These are phyloP conservation scores for Drosophila helvetica DNA, from an alignment of 2,888 invertebrate genomes.

Conservation along the genomic window DNA sequence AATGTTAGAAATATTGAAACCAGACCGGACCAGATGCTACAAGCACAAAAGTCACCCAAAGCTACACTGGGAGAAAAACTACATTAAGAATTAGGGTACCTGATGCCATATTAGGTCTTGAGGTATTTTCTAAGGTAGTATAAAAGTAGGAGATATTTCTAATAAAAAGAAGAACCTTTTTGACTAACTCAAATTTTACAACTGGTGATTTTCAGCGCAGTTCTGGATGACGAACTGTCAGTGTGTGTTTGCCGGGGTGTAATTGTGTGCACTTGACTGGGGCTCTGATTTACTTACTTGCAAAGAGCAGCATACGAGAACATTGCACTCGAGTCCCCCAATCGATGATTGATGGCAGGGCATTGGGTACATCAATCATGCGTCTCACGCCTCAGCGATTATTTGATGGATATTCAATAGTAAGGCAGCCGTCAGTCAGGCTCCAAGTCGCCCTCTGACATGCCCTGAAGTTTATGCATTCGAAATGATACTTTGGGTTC, in stretches of 20 bases:
- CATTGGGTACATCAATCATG: slow-evolving; percentile 53
- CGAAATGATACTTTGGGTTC: slow-evolving; percentile 1
- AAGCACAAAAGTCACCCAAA: neutral
- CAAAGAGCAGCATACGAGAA: slow-evolving; percentile 2
- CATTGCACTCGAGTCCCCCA: slow-evolving; percentile 33
- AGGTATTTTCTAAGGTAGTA: neutral
- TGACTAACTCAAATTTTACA: neutral
- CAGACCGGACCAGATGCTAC: neutral
- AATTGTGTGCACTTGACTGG: slow-evolving; percentile 17
- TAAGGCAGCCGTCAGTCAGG: neutral
- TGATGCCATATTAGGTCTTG: too few relatives aligned
- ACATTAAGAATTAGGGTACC: neutral
- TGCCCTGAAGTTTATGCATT: slow-evolving; percentile 13
- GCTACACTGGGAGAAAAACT: neutral
- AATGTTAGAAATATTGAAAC: neutral
- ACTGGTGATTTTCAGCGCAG: neutral
- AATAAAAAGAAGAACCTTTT: fast-evolving
- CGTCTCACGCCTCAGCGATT: slow-evolving; percentile 38
- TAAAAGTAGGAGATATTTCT: neutral
- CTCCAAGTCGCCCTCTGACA: neutral
- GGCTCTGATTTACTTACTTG: slow-evolving; percentile 47
- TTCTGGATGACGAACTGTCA: neutral
- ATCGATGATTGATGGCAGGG: slow-evolving; percentile 57
- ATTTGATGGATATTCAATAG: slow-evolving; percentile 54
- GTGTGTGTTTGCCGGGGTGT: neutral